Percentiles rank a stretch among this genome's conserved stretches.
These are phyloP conservation scores for mouse (Mus musculus) DNA, from an alignment of 2,113 vertebrate genomes.

Conservation along the genomic window DNA sequence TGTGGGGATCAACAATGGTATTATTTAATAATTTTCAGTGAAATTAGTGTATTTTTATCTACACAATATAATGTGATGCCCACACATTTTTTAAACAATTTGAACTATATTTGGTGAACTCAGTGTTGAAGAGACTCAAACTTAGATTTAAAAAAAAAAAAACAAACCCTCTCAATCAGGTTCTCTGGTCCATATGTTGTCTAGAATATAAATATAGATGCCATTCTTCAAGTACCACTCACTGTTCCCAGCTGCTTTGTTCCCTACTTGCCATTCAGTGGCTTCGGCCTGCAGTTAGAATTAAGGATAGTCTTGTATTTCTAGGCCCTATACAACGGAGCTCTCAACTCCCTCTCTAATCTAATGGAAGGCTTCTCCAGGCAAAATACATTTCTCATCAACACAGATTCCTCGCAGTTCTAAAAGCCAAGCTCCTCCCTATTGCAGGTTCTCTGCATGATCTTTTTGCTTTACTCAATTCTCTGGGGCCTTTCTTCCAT, in stretches of 20 bases:
- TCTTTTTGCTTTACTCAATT: background rate
- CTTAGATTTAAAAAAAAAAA: background rate
- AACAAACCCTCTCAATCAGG: background rate
- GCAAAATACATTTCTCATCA: background rate
- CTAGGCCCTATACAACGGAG: background rate
- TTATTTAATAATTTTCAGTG: slow-evolving; percentile 55
- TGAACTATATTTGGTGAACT: background rate
- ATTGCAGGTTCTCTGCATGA: slow-evolving; percentile 16
- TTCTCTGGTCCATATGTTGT: background rate
- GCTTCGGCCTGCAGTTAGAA: slow-evolving; percentile 34
- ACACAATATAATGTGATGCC: background rate
- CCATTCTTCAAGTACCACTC: background rate
- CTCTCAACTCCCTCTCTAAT: background rate
- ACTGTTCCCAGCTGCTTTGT: background rate
- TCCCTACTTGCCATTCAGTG: background rate
- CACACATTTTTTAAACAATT: slow-evolving; percentile 21
- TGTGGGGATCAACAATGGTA: background rate
- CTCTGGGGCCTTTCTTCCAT: background rate
- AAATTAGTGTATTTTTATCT: slow-evolving; percentile 28
- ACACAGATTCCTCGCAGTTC: background rate
- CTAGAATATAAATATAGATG: background rate
- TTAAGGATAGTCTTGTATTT: slow-evolving; percentile 28
- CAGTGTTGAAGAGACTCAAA: background rate
- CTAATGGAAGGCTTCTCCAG: background rate
- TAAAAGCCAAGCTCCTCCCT: background rate